Base-by-base conservation (phyloP, 1,140 invertebrate species). In the Hylaeus anthracinus region DNA sequence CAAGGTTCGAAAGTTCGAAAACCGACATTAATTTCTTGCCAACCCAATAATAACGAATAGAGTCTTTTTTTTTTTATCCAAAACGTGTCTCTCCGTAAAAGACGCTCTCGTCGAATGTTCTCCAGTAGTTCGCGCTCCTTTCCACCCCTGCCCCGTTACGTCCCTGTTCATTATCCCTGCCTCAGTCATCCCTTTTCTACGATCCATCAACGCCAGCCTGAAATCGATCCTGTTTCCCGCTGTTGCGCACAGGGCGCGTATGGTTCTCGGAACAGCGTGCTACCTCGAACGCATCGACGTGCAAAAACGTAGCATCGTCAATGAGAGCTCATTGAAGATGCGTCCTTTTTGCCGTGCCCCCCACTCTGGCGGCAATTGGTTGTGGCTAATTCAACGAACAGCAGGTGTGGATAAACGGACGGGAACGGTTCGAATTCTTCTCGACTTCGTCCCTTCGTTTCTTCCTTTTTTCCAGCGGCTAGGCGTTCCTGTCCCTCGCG, bases 231-330 rank as follows among this genome's bases (percentile, higher is more conserved):
- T 73, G 77, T 73, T 73, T 48, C 26, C 41, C 70, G 45, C 26
- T 39, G 45, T 3, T 8, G 14, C 45, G 37, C 65, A 39, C 53
- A 5, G 66, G 26, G 51, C 48, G 81, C 43, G 63, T 26, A 64
- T 60, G 53, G 14, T 86, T 86, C 84, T 77, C 39, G 73, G 84
- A 86, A 86, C 76, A 71, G 60, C 81, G 69, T 66, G 74, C 60
- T 87, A 84, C 82, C 71, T 76, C 81, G 85, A 76, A 79, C 63
- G 61, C 53, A 45, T 48, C 55, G 64, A 80, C 75, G 81, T 77
- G 81, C 81, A 86, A 86, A 86, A 86, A 86, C 81, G 76, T 86
- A 79, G 84, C 84, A 86, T 86, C 74, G 74, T 79, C 84, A 82
- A 86, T 86, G 84, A 83, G 84, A 51, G 69, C 69, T 85, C 75